Conservation (phyloP, 2,888 invertebrate species). For the Chelonus formosanus region DNA sequence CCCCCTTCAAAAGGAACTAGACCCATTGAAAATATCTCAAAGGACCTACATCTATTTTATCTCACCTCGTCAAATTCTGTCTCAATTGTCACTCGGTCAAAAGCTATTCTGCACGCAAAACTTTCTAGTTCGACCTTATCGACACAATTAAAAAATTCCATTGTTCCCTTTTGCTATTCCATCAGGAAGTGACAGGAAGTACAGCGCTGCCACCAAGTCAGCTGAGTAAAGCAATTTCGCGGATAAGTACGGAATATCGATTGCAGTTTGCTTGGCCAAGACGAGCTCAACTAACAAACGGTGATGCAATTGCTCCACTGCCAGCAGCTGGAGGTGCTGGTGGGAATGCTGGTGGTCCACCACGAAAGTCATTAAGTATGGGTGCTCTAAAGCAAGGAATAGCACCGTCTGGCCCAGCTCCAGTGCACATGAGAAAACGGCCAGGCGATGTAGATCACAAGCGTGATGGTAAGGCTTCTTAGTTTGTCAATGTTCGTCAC, state of each 20-base stretch:
- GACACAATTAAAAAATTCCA: conserved; percentile 15
- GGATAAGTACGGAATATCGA: conserved; percentile 86
- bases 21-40: conserved; percentile 2
- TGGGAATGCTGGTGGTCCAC: conserved; percentile 66
- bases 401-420: conserved; percentile 65
- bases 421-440: conserved; percentile 75
- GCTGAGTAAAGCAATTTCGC: conserved; percentile 76
- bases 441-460: conserved; percentile 72
- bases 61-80: background rate
- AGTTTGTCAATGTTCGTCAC: conserved; percentile 30
- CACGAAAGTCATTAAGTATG: conserved; percentile 88
- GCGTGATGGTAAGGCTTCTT: conserved; percentile 57
- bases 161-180: background rate
- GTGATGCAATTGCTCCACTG: conserved; percentile 66
- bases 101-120: conserved; percentile 5
- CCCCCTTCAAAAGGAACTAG: background rate
- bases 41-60: conserved; percentile 1
- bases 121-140: conserved; percentile 2
- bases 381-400: conserved; percentile 77
- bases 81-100: conserved; percentile 6
- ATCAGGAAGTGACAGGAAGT: conserved; percentile 57
- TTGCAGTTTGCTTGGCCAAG: conserved; percentile 91
- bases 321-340: conserved; percentile 65
- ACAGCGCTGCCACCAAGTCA: conserved; percentile 69
- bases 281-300: conserved; percentile 69